Percentiles rank a stretch among this genome's conserved stretches.
Conservation (phyloP, 2,797 vertebrate species). For the Lepilemur septentrionalis region DNA sequence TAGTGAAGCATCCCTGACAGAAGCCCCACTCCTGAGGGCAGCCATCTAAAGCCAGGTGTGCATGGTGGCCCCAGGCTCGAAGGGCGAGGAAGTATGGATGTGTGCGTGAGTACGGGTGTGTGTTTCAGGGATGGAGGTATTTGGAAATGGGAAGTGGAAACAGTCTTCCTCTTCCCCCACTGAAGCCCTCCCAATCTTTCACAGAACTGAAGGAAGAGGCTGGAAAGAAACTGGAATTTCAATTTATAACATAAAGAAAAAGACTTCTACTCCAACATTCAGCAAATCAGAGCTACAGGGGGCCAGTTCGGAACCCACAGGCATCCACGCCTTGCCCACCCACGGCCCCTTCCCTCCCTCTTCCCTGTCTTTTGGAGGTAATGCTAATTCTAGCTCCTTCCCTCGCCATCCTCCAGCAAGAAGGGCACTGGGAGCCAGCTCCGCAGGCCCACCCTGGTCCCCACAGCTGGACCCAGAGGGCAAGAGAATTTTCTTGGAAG, state of each 20-base stretch:
- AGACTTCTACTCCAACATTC: neutral
- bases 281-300: neutral
- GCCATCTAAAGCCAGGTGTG: neutral
- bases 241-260: neutral
- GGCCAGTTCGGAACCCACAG: neutral
- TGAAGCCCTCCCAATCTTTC: neutral
- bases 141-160: neutral
- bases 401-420: neutral
- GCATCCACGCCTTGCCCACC: neutral
- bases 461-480: neutral
- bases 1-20: rapidly evolving
- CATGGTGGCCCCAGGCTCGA: neutral
- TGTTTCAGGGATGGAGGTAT: neutral
- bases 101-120: too few relatives aligned
- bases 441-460: neutral
- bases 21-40: rapidly evolving
- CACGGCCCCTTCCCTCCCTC: neutral
- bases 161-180: neutral
- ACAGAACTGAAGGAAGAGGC: neutral
- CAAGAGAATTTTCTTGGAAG: neutral
- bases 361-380: neutral
- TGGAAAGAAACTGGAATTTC: neutral
- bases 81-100: neutral
- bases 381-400: neutral
- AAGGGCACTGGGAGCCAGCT: neutral